Conservation (phyloP, 1,140 invertebrate species). For the Drosophila neocordata region DNA sequence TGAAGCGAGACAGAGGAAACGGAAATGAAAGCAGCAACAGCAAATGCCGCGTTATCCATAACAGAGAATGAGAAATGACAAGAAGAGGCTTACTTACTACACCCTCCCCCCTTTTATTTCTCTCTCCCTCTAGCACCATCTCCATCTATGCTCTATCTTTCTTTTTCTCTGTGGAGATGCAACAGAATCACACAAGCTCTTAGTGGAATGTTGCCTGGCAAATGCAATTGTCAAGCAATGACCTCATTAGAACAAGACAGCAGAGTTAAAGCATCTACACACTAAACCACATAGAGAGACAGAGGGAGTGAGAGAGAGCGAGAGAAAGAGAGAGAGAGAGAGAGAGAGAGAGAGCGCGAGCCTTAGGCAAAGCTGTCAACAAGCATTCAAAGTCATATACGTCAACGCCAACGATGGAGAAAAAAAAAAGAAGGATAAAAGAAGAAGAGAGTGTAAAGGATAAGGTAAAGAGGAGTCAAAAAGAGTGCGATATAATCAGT, state of each 20-base stretch:
- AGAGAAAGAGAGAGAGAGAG: neutral
- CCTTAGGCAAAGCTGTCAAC: slow-evolving; percentile 64
- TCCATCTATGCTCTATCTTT: too few relatives aligned
- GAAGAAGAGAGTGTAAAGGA: neutral
- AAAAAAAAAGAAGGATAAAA: neutral
- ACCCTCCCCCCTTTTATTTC: neutral
- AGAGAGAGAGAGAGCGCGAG: neutral
- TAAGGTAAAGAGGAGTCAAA: neutral
- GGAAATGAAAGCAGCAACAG: slow-evolving; percentile 48
- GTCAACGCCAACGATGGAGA: slow-evolving; percentile 40
- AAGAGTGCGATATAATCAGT: slow-evolving; percentile 46
- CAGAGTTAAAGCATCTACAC: neutral
- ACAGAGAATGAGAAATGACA: slow-evolving; percentile 44
- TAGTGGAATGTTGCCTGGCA: slow-evolving; percentile 71
- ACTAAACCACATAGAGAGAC: neutral
- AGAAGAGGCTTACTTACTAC: slow-evolving; percentile 35
- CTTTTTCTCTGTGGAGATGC: slow-evolving; percentile 40
- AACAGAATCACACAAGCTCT: slow-evolving; percentile 60
- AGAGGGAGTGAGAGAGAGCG: too few relatives aligned
- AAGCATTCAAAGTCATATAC: slow-evolving; percentile 72
- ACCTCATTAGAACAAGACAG: slow-evolving; percentile 61
- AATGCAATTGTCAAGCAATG: slow-evolving; percentile 81
- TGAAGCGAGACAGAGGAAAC: slow-evolving; percentile 42
- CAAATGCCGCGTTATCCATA: slow-evolving; percentile 19
- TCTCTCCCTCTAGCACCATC: neutral